Conservation (phyloP, 2,797 vertebrate genomes). For the Siniperca obscura region DNA sequence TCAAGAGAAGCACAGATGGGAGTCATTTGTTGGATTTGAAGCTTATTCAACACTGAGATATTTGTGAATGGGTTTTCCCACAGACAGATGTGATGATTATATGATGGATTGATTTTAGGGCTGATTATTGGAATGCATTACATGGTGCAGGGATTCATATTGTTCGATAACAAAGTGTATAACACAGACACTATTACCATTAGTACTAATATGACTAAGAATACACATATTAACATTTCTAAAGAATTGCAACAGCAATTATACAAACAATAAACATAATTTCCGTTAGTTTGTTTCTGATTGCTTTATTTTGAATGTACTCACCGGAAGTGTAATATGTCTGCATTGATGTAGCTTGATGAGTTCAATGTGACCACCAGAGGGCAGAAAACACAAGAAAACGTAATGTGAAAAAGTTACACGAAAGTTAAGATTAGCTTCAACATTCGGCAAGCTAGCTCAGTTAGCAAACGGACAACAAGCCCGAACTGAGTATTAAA, state of each 20-base stretch:
- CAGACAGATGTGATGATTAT: background rate
- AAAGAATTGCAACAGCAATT: background rate
- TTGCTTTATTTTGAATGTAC: background rate
- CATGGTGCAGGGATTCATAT: background rate
- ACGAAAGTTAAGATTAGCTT: background rate
- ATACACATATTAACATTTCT: background rate
- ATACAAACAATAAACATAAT: background rate
- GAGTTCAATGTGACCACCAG: background rate
- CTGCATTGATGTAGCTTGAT: background rate
- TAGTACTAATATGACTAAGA: background rate
- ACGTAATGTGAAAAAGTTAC: background rate
- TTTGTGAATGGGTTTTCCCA: background rate
- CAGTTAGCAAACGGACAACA: background rate
- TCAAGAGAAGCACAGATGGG: slow-evolving; percentile 4
- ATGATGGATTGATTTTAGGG: background rate
- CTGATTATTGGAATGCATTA: background rate
- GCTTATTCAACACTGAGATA: slow-evolving; percentile 9
- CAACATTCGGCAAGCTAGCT: background rate
- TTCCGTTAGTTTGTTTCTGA: background rate
- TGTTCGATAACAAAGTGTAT: background rate
- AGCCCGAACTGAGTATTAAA: background rate
- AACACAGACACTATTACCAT: no score
- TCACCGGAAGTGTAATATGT: background rate
- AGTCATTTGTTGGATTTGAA: slow-evolving; percentile 15
- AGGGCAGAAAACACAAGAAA: background rate